Conservation (phyloP, 2,113 vertebrate species). For the Aplodontia rufa region DNA sequence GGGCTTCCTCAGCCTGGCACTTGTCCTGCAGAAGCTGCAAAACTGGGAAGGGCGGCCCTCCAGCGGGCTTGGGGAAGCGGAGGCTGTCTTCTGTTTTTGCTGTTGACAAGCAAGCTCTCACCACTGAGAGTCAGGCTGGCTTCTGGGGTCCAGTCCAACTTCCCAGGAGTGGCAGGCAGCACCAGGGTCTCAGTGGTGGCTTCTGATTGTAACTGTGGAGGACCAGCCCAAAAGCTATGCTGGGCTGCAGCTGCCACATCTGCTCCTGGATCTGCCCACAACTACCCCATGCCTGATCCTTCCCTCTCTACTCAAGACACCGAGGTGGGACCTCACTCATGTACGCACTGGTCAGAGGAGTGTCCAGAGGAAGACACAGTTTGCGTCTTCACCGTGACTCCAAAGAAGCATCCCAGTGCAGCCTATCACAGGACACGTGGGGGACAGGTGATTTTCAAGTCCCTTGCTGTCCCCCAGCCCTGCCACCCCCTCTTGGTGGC, state of each 20-base stretch:
- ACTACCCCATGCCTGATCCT: fast-evolving
- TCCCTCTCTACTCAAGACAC: fast-evolving
- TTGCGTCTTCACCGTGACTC: fast-evolving
- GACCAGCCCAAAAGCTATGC: fast-evolving
- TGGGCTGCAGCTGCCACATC: neutral
- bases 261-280: fast-evolving
- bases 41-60: fast-evolving
- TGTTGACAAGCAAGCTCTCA: fast-evolving
- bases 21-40: fast-evolving
- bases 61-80: fast-evolving
- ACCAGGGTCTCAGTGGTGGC: fast-evolving
- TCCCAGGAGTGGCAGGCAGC: fast-evolving
- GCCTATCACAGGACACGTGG: fast-evolving
- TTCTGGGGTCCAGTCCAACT: fast-evolving
- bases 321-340: fast-evolving
- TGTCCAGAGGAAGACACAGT: neutral
- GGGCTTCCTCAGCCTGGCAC: fast-evolving
- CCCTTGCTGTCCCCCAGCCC: fast-evolving
- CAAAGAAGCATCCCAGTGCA: neutral
- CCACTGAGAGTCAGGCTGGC: fast-evolving
- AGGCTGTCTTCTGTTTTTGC: fast-evolving
- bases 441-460: fast-evolving
- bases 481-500: neutral
- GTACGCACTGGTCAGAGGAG: fast-evolving
- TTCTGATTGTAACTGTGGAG: fast-evolving